Percentiles rank a stretch among this genome's conserved stretches.
These are phyloP conservation scores for Uria aalge DNA, from an alignment of 2,113 vertebrate species.

Conservation along the genomic window DNA sequence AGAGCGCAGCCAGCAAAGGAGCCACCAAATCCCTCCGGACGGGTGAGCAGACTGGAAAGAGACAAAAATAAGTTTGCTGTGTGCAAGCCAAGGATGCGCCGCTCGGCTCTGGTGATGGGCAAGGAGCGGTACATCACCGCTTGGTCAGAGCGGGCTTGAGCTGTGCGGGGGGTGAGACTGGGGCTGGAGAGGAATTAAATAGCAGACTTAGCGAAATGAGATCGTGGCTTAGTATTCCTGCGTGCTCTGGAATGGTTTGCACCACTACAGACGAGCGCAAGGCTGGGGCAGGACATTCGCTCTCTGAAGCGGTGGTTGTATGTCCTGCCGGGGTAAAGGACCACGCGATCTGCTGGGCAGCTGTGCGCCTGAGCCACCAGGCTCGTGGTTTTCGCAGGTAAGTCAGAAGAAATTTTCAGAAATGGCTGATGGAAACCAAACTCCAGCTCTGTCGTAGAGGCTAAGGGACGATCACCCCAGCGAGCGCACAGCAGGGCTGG, in stretches of 20 bases:
- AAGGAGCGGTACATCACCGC: no score
- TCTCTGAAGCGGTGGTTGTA: neutral
- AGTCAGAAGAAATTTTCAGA: neutral
- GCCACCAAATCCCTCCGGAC: neutral
- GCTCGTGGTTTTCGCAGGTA: neutral
- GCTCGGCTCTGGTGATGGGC: neutral
- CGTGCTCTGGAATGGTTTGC: neutral
- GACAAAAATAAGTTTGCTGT: neutral
- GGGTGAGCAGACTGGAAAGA: neutral
- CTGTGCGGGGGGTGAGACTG: neutral
- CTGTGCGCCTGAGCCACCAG: neutral
- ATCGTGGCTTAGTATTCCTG: neutral
- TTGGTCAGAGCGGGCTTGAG: neutral
- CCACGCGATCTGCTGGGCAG: neutral
- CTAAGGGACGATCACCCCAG: neutral
- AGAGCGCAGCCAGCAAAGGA: neutral
- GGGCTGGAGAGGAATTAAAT: neutral
- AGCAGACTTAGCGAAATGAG: neutral
- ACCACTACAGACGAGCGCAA: neutral
- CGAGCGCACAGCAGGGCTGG: neutral
- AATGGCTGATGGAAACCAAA: neutral
- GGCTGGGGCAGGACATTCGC: neutral
- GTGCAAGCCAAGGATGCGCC: neutral
- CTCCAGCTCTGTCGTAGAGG: neutral
- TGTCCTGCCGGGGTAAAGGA: neutral